Conservation (phyloP, 2,797 vertebrate species). For the Pseudochromis fuscus region DNA sequence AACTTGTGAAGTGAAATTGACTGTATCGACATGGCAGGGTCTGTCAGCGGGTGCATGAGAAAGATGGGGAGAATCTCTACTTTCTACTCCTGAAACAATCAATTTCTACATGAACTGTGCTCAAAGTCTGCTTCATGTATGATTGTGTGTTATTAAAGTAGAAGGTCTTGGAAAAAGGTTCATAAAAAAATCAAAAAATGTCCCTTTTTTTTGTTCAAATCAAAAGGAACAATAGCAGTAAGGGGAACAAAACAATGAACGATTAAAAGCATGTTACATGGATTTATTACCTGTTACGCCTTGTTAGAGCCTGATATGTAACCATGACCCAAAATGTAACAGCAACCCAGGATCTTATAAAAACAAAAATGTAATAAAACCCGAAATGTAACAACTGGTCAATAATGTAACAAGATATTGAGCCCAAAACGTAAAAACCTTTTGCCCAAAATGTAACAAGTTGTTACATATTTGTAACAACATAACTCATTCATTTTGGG, state of each 20-base stretch:
- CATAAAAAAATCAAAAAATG: constrained; percentile 22
- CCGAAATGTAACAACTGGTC: too few relatives aligned
- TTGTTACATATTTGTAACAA: too few relatives aligned
- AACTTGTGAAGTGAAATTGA: constrained; percentile 17
- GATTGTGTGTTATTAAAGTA: constrained; percentile 4
- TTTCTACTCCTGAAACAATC: not conserved
- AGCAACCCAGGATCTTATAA: too few relatives aligned
- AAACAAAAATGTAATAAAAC: too few relatives aligned
- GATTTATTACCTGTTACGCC: constrained; percentile 53
- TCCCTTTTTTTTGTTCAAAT: constrained; percentile 38
- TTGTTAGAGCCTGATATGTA: too few relatives aligned
- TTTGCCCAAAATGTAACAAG: too few relatives aligned
- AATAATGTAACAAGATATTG: too few relatives aligned
- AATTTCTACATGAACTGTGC: not conserved
- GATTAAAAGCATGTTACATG: constrained; percentile 41
- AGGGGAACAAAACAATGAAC: constrained; percentile 34
- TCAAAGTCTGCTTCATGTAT: not conserved
- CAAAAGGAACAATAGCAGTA: constrained; percentile 12
- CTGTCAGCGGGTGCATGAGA: constrained; percentile 6
- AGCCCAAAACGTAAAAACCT: too few relatives aligned
- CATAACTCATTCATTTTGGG: too few relatives aligned
- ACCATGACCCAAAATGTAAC: too few relatives aligned
- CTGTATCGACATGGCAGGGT: constrained; percentile 3
- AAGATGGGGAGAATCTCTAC: constrained; percentile 6
- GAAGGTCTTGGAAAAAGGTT: not conserved